These are phyloP conservation scores for Hafferia zeledoni DNA, from an alignment of 2,797 vertebrate genomes.

Conservation along the genomic window DNA sequence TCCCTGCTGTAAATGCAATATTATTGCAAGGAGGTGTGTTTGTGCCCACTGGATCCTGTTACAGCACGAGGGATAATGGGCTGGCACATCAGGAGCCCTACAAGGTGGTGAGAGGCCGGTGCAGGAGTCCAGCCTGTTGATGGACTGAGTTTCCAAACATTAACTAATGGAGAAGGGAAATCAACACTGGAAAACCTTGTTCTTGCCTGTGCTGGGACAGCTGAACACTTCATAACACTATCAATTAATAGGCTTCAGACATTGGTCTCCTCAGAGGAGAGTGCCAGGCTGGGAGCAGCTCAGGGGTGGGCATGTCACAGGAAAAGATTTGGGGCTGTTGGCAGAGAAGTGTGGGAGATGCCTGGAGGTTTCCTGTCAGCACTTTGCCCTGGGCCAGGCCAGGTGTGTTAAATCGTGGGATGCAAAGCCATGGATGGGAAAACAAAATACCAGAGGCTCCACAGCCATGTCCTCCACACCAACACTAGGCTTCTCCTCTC, in stretches of 20 bases:
- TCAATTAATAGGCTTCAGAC: background rate
- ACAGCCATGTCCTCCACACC: background rate
- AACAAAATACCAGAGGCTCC: background rate
- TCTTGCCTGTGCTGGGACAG: background rate
- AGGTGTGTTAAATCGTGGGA: background rate
- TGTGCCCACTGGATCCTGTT: background rate
- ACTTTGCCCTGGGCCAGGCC: background rate
- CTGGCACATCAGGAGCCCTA: background rate
- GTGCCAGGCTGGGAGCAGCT: background rate
- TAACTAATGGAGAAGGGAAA: background rate
- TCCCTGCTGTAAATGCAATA: background rate
- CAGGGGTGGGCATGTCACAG: background rate
- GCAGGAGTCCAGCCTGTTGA: background rate
- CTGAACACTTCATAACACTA: background rate
- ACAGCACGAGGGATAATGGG: background rate
- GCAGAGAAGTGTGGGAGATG: conserved; percentile 7
- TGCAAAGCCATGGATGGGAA: background rate
- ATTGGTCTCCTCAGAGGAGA: background rate
- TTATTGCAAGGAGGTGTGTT: background rate
- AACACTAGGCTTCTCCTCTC: background rate
- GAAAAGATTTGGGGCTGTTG: conserved; percentile 8
- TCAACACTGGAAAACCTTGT: conserved; percentile 9
- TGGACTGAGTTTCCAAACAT: background rate
- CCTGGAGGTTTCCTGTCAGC: conserved; percentile 27
- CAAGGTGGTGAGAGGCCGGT: background rate